phyloP scores from a whole-genome alignment of 2,888 invertebrate genomes.

The Hipparchia sbordonii region DNA sequence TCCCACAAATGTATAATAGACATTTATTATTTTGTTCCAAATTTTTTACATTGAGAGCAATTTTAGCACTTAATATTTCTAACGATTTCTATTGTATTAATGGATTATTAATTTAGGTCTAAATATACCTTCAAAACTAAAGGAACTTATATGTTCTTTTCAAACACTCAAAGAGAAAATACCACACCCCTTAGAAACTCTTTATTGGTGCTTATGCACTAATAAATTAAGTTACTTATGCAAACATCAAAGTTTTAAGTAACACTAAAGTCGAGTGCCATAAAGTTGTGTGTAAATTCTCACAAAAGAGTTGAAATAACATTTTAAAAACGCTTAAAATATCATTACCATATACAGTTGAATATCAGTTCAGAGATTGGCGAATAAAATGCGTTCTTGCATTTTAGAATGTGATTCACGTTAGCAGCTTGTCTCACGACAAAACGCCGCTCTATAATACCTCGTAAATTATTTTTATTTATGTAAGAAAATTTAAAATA shows the following conservation, averaged over 20 bases:
- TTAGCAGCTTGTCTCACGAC: background rate
- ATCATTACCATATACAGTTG: conserved; percentile 27
- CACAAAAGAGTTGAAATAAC: conserved; percentile 17
- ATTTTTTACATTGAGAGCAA: too few relatives aligned
- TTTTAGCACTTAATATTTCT: too few relatives aligned
- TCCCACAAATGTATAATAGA: background rate
- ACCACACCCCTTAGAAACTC: background rate
- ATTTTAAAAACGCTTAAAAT: conserved; percentile 30
- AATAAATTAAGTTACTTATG: conserved; percentile 1
- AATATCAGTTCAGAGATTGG: conserved; percentile 23
- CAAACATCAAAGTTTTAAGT: conserved; percentile 13
- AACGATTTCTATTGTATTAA: too few relatives aligned
- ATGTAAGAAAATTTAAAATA: background rate
- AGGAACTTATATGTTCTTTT: too few relatives aligned
- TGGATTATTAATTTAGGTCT: too few relatives aligned
- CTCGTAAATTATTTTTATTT: background rate
- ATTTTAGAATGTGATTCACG: conserved; percentile 43
- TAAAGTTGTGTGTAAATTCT: conserved; percentile 16
- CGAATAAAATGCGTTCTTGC: conserved; percentile 38
- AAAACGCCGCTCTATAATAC: background rate
- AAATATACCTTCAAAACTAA: too few relatives aligned
- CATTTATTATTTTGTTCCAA: too few relatives aligned
- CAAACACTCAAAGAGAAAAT: background rate
- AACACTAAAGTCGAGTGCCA: conserved; percentile 9
- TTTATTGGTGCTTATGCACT: too few relatives aligned